These are phyloP conservation scores for Scarus forsteni DNA, from an alignment of 2,797 vertebrate species.

Conservation along the genomic window DNA sequence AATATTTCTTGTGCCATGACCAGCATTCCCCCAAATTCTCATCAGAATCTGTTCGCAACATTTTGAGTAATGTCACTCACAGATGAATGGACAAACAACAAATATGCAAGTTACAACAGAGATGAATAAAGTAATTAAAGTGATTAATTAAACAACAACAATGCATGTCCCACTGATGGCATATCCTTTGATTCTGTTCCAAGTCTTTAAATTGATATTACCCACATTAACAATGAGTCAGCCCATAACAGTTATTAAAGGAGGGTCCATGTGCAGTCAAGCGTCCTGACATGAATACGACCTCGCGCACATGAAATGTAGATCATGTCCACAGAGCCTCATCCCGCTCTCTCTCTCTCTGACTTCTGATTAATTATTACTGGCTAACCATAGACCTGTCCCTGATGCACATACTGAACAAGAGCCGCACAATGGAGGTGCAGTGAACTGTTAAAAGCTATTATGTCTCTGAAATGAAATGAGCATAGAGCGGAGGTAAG, in stretches of 20 bases:
- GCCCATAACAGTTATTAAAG: slow-evolving; percentile 42
- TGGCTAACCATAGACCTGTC: slow-evolving; percentile 56
- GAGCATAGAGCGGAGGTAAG: slow-evolving; percentile 54
- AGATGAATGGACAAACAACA: too few species aligned
- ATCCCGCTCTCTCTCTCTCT: slow-evolving; percentile 33
- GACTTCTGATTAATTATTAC: slow-evolving; percentile 68
- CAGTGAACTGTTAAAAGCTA: slow-evolving; percentile 73
- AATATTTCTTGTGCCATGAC: too few species aligned
- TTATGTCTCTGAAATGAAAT: slow-evolving; percentile 76
- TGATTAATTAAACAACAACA: slow-evolving; percentile 11
- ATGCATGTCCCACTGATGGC: background rate
- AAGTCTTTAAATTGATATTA: slow-evolving; percentile 19
- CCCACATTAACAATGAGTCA: slow-evolving; percentile 24
- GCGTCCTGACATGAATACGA: slow-evolving; percentile 46
- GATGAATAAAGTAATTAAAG: background rate
- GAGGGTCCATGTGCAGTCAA: slow-evolving; percentile 26
- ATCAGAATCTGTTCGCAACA: too few species aligned
- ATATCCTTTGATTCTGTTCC: slow-evolving; percentile 10
- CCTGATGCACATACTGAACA: slow-evolving; percentile 69
- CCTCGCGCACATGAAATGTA: slow-evolving; percentile 46
- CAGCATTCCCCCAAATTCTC: too few species aligned
- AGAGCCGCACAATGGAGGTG: slow-evolving; percentile 66
- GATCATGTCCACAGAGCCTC: slow-evolving; percentile 49
- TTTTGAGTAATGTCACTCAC: too few species aligned
- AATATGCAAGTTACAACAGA: too few species aligned